Evolutionary conservation across 2,113 vertebrate species (phyloP).

Genomic region (Psophia crepitans): DNA sequence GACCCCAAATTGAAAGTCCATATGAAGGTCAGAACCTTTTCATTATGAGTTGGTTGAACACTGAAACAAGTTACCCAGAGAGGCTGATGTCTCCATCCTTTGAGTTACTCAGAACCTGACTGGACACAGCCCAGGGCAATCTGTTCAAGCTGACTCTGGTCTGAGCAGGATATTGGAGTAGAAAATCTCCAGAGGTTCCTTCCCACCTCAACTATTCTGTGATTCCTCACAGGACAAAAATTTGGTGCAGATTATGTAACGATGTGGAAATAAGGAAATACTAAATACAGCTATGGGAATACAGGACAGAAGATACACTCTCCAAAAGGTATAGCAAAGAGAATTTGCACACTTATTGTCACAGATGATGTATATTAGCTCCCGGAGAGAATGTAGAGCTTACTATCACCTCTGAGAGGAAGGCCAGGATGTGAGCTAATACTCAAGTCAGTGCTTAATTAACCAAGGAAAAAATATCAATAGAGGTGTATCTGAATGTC

Average conservation of each 20-base stretch:
- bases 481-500: constrained; percentile 64
- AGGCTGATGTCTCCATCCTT: neutral
- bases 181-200: neutral
- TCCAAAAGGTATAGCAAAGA: neutral
- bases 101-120: neutral
- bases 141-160: neutral
- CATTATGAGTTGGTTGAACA: neutral
- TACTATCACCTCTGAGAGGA: constrained; percentile 36
- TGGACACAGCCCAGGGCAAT: neutral
- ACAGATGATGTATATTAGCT: neutral
- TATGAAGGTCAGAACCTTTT: neutral
- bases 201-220: neutral
- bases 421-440: constrained; percentile 51
- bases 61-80: neutral
- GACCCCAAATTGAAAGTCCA: neutral
- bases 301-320: neutral
- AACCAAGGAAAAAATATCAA: constrained; percentile 65
- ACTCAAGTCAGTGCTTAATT: constrained; percentile 61
- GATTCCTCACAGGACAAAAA: neutral
- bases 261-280: neutral
- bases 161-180: neutral
- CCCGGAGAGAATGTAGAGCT: neutral
- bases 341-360: neutral
- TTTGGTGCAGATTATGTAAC: neutral
- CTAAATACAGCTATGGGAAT: neutral